Evolutionary conservation across 2,797 vertebrate species (phyloP), one percentile per base, ranked within the genome.

Genomic region (Mormyrus proboscirostris): DNA sequence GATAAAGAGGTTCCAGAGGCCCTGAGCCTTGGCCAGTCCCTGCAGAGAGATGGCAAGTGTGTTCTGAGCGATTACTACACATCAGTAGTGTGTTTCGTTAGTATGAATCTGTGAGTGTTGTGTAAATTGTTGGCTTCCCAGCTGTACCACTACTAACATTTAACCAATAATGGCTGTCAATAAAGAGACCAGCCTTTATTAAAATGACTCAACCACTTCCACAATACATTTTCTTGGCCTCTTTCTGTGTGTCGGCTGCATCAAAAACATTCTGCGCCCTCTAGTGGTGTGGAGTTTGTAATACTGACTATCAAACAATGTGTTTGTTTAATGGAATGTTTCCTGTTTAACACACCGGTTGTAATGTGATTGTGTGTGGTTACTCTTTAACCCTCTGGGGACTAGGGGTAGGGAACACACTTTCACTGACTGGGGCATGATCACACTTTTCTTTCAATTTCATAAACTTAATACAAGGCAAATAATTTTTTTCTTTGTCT

Each of bases 1-100:
- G 14, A 95, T 89, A 44, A 95, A 95, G 33, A 95, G 93, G 85
- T 95, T 95, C 95, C 95, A 96, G 14, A 95, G 93, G 7, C 94
- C 94, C 90, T 94, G 85, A 0, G 92, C 90, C 79, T 93, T 94
- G 5, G 95, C 95, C 88, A 95, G 93, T 55, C 90, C 92, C 95
- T 95, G 76, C 29, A 90, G 90, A 65, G 8, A 44, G 22, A 88
- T 41, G 50, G 47, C 51, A 62, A 12, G 14, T 41, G 4, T 12
- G 33, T 44, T 22, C 76, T 65, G 3, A 55, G 8, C 7, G 7
- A 22, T 38, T 12, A 6, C 86, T 1, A 8, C 6, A 14, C 4
- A 79, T 25, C n/a, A 22, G 12, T 22, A 76, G 33, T 38, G 49
- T 2, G 33, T 22, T 53, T 47, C 2, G 0, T 69, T 14, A 69